These are phyloP conservation scores for Phalanger gymnotis DNA, from an alignment of 2,797 vertebrate genomes.

Conservation along the genomic window DNA sequence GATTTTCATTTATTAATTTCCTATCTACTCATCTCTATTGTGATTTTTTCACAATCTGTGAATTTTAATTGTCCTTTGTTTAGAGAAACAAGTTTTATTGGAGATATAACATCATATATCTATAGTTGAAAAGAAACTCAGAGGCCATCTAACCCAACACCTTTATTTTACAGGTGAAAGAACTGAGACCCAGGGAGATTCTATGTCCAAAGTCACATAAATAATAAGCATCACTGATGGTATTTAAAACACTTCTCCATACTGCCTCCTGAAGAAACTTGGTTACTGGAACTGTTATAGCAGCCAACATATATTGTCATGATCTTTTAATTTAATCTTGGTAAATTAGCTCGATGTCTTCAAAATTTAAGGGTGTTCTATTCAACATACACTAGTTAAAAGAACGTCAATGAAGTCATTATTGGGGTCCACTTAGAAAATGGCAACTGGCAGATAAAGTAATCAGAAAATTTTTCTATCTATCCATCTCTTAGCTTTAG, in stretches of 20 bases:
- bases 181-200: background rate
- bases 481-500: slow-evolving; percentile 52
- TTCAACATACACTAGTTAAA: slow-evolving; percentile 62
- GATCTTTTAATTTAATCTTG: slow-evolving; percentile 51
- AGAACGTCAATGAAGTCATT: slow-evolving; percentile 63
- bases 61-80: background rate
- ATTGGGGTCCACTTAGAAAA: slow-evolving; percentile 64
- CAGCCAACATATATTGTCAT: slow-evolving; percentile 13
- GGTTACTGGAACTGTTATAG: slow-evolving; percentile 34
- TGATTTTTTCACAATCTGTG: background rate
- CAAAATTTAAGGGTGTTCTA: slow-evolving; percentile 20
- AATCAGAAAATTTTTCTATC: slow-evolving; percentile 65
- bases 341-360: slow-evolving; percentile 32
- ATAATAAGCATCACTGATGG: background rate
- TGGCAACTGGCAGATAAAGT: slow-evolving; percentile 68
- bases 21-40: background rate
- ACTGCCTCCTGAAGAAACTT: background rate
- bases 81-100: slow-evolving; percentile 3
- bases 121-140: background rate
- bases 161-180: background rate
- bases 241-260: background rate
- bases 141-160: background rate
- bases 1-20: background rate
- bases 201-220: background rate
- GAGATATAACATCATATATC: background rate